Evolutionary conservation across 2,888 invertebrate species (phyloP).

Genomic region (Drosophila quinaria): DNA sequence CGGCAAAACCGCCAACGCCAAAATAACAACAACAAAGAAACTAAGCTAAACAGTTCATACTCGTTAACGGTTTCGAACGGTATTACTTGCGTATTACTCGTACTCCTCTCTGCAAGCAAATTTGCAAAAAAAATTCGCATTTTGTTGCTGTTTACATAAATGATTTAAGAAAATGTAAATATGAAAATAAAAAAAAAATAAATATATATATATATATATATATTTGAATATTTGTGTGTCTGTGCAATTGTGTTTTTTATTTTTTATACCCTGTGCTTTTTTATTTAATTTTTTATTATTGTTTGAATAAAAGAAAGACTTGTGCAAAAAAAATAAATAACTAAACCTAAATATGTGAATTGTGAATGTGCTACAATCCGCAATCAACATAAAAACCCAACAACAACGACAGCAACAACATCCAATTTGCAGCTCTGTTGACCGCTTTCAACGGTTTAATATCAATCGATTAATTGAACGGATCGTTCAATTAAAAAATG

Average conservation of each 20-base stretch:
- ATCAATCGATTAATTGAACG: slow-evolving; percentile 48
- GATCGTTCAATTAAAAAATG: slow-evolving; percentile 62
- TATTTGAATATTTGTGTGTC: slow-evolving; percentile 2
- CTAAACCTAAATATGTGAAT: neutral
- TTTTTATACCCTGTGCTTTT: neutral
- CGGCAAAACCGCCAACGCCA: no score
- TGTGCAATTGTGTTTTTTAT: slow-evolving; percentile 2
- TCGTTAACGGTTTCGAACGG: slow-evolving; percentile 70
- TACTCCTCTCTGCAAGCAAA: slow-evolving; percentile 32
- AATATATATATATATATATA: neutral
- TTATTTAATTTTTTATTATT: neutral
- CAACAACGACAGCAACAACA: slow-evolving; percentile 13
- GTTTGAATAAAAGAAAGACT: neutral
- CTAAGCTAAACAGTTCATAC: no score
- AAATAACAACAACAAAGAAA: no score
- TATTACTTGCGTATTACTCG: slow-evolving; percentile 52
- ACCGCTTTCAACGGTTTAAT: slow-evolving; percentile 41
- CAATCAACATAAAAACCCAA: slow-evolving; percentile 12
- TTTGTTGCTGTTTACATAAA: slow-evolving; percentile 41
- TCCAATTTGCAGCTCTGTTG: slow-evolving; percentile 25
- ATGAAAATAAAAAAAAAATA: slow-evolving; percentile 1
- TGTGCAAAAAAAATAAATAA: neutral
- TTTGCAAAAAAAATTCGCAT: slow-evolving; percentile 21
- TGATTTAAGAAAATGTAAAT: slow-evolving; percentile 52
- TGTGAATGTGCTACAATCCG: neutral